Evolutionary conservation across 2,888 invertebrate genomes (phyloP).

Genomic region (Exephanes ischioxanthus): DNA sequence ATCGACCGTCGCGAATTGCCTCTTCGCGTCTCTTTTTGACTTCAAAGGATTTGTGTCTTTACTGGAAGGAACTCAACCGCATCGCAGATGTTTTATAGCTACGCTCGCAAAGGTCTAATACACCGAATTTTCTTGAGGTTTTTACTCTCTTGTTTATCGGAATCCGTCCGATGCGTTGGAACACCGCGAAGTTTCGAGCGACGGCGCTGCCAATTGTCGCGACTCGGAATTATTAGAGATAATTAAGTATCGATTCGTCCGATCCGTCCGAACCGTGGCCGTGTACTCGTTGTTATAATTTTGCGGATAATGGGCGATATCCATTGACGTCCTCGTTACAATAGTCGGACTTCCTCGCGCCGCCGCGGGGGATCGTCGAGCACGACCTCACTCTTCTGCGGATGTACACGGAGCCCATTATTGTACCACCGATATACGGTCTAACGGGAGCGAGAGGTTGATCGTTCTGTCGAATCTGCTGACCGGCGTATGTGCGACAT

Average conservation of each 20-base stretch:
- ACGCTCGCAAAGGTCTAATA: no score
- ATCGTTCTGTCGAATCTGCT: conserved; percentile 42
- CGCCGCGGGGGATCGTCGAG: background rate
- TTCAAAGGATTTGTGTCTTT: no score
- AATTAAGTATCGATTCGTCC: background rate
- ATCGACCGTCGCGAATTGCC: no score
- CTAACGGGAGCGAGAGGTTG: conserved; percentile 32
- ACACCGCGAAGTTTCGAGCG: background rate
- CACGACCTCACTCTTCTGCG: background rate
- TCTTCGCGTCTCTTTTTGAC: no score
- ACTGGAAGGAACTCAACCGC: no score
- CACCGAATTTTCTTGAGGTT: no score
- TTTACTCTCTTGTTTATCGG: no score
- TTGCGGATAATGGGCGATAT: background rate
- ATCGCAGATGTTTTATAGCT: no score
- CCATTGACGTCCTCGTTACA: background rate
- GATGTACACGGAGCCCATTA: background rate
- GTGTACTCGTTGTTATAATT: background rate
- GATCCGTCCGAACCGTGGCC: background rate
- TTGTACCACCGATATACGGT: background rate
- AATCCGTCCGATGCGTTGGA: no score
- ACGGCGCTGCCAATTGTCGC: background rate
- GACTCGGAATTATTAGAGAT: background rate
- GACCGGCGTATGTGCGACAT: conserved; percentile 23
- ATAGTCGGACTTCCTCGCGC: background rate